Evolutionary conservation across 1,140 invertebrate genomes (phyloP), one percentile per base, ranked within the genome.

Genomic region (Nilaparvata lugens): DNA sequence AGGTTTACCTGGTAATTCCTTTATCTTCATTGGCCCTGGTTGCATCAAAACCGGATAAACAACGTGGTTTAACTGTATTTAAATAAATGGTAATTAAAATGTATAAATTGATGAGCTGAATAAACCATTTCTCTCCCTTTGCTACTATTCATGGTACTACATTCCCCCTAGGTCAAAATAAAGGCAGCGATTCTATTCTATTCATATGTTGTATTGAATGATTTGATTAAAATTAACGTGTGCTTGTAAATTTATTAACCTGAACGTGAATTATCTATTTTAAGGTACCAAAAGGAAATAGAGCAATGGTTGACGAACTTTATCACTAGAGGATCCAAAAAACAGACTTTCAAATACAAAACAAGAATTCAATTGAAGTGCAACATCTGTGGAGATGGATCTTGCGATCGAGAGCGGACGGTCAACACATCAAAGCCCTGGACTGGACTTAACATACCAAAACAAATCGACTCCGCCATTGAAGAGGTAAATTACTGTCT

Each of bases 401-500:
- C 70, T 16, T 83, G 81, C 69, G 69, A 68, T 24, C 73, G 81
- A 55, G 79, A 81, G 71, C 73, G 77, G 63, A 68, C 73, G 4
- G 71, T 70, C 25, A 72, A 74, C 31, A 65, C 64, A 43, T 52
- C 72, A 16, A 74, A 82, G 62, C 85, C 85, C 38, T 87, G 85
- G 85, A 80, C 76, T 48, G 79, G 81, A 62, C 66, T 88, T 9
- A 73, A 78, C 54, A 75, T 88, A 64, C 79, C 79, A 60, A 75
- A 81, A 67, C 79, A 83, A 69, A 73, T 87, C 25, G 85, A 88
- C 74, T 70, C 77, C 66, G 80, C 84, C 40, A 74, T 87, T 65
- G 82, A 86, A 78, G 79, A 86, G 75, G 86, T 88, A 73, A 35
- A n/a, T n/a, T n/a, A n/a, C n/a, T n/a, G n/a, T n/a, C n/a, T n/a